Percentiles rank a stretch among this genome's conserved stretches.
Conservation (phyloP, 1,140 invertebrate genomes). For the Chymomyza costata region DNA sequence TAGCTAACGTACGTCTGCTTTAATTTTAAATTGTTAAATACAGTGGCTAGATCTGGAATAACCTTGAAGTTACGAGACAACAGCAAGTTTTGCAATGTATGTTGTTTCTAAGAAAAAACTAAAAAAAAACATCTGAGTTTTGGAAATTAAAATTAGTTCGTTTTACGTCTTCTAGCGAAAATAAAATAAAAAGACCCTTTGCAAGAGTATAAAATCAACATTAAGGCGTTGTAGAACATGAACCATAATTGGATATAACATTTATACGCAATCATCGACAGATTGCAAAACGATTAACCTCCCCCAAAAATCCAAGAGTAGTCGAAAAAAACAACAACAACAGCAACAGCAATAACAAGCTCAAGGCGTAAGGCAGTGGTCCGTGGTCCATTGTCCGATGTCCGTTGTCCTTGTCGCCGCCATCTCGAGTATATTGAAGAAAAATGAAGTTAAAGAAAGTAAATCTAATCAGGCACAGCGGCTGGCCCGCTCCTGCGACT, state of each 20-base stretch:
- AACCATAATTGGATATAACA: conserved; percentile 69
- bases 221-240: conserved; percentile 12
- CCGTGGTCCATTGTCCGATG: no score
- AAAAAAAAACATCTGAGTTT: conserved; percentile 8
- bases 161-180: no score
- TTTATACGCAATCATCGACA: conserved; percentile 74
- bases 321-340: neutral
- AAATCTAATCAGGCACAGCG: conserved; percentile 47
- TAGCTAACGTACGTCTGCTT: no score
- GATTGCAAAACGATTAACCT: conserved; percentile 73
- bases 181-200: no score
- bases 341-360: neutral
- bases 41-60: no score
- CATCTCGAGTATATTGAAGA: conserved; percentile 17
- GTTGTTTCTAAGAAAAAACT: conserved; percentile 22
- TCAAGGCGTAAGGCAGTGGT: no score
- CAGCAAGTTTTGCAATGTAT: conserved; percentile 39
- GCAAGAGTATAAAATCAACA: conserved; percentile 21
- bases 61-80: no score
- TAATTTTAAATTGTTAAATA: no score
- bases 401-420: conserved; percentile 49
- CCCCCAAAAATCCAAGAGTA: neutral
- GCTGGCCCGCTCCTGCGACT: no score
- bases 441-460: conserved; percentile 32
- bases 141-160: no score